Percentiles rank a stretch among this genome's conserved stretches.
phyloP scores from a whole-genome alignment of 2,113 vertebrate genomes.

The Fulmarus glacialis region DNA sequence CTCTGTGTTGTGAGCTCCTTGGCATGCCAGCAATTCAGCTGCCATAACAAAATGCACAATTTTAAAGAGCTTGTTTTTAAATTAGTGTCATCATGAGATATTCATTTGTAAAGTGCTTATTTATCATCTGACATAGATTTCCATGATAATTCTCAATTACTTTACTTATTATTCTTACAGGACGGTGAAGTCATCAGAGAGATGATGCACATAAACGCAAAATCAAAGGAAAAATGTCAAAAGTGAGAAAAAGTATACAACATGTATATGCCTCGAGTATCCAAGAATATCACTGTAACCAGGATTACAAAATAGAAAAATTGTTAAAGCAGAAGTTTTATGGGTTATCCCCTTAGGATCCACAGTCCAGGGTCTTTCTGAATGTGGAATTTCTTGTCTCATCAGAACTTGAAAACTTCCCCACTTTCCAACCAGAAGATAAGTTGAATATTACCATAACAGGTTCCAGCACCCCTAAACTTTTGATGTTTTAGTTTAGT shows the following conservation, averaged over 20 bases:
- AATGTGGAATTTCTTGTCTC: neutral
- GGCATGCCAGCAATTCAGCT: conserved; percentile 1
- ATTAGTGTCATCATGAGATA: conserved; percentile 19
- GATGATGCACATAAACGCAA: neutral
- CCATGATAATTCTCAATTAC: conserved; percentile 23
- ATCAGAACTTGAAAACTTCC: neutral
- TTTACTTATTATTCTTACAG: conserved; percentile 9
- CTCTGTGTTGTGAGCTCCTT: neutral
- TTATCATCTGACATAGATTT: conserved; percentile 28
- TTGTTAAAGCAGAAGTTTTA: neutral
- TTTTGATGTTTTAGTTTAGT: neutral
- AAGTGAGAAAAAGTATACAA: neutral
- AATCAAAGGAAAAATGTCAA: neutral
- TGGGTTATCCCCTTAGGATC: neutral
- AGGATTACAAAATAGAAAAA: neutral
- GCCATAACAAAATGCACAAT: neutral
- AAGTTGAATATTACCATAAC: neutral
- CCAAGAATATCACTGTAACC: neutral
- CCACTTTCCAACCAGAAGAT: neutral
- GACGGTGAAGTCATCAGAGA: neutral
- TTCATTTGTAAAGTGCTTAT: conserved; percentile 24
- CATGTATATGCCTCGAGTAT: neutral
- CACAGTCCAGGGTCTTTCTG: neutral
- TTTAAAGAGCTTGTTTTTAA: conserved; percentile 29
- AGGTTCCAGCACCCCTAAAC: neutral